Conservation (phyloP, 23 tunicate genomes). For the Halocynthia roretzi region DNA sequence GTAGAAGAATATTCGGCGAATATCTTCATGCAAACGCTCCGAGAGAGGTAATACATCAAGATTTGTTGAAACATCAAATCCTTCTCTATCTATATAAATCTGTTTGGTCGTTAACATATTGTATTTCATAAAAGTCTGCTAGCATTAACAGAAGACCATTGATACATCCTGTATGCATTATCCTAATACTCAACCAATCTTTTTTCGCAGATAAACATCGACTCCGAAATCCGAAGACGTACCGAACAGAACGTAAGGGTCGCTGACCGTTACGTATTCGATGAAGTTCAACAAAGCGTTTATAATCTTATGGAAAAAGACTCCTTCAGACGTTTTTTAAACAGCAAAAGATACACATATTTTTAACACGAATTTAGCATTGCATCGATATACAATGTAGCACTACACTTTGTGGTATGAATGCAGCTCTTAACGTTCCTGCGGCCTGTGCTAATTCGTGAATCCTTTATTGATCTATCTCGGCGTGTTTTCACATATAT, state of each 20-base stretch:
- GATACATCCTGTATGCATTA: too few relatives aligned
- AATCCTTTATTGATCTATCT: too few relatives aligned
- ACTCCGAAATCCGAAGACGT: not conserved
- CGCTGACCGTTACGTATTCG: not conserved
- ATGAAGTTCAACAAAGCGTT: slow-evolving; percentile 1
- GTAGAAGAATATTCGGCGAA: slow-evolving; percentile 17
- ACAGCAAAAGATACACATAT: not conserved
- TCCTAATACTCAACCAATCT: too few relatives aligned
- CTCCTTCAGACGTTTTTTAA: not conserved
- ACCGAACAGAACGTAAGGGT: not conserved
- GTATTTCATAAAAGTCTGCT: not conserved
- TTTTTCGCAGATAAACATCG: not conserved
- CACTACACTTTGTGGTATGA: too few relatives aligned
- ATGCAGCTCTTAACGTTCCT: too few relatives aligned
- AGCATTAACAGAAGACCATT: too few relatives aligned
- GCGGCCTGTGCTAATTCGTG: too few relatives aligned
- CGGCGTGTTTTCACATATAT: too few relatives aligned
- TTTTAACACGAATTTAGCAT: not conserved
- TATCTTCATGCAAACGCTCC: slow-evolving; percentile 29
- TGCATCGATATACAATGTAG: not conserved
- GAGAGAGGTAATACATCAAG: slow-evolving; percentile 23
- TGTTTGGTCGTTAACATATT: not conserved
- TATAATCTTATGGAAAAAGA: slow-evolving; percentile 10
- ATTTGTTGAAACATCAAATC: too few relatives aligned
- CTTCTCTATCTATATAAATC: too few relatives aligned